Evolutionary conservation across 2,113 vertebrate species (phyloP).

Genomic region (Megalops atlanticus): DNA sequence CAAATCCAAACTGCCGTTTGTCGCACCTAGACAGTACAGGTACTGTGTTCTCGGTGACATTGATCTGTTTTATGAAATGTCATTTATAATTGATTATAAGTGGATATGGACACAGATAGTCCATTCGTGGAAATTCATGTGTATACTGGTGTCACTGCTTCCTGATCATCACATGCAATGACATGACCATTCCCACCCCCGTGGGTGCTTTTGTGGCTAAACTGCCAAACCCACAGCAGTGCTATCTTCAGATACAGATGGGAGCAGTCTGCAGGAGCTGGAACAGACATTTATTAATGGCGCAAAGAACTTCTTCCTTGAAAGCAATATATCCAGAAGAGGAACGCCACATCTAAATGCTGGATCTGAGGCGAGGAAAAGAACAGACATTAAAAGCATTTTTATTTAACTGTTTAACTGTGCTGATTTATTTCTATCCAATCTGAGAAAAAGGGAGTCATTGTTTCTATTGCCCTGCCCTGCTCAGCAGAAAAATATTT

Average conservation of each 20-base stretch:
- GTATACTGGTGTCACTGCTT: slow-evolving; percentile 34
- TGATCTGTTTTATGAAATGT: slow-evolving; percentile 3
- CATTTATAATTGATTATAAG: not conserved
- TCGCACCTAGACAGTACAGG: not conserved
- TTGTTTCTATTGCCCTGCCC: not conserved
- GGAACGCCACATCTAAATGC: not conserved
- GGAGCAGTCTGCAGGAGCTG: not conserved
- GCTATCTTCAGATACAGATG: not conserved
- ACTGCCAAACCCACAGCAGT: not conserved
- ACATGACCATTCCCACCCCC: not conserved
- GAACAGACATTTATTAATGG: not conserved
- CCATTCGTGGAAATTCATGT: slow-evolving; percentile 22
- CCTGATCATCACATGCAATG: not conserved
- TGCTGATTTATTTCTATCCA: slow-evolving; percentile 5
- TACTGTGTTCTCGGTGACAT: not conserved
- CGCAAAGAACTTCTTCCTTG: not conserved
- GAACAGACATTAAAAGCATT: too few species aligned
- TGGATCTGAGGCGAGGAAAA: not conserved
- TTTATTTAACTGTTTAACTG: too few species aligned
- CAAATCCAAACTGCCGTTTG: too few species aligned
- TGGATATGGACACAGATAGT: not conserved
- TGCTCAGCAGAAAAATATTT: too few species aligned
- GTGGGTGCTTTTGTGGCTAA: not conserved
- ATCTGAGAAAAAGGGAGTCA: not conserved
- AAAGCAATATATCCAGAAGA: not conserved